Percentiles rank a stretch among this genome's conserved stretches.
Evolutionary conservation across 2,113 vertebrate genomes (phyloP).

Genomic region (Amphiprion percula): DNA sequence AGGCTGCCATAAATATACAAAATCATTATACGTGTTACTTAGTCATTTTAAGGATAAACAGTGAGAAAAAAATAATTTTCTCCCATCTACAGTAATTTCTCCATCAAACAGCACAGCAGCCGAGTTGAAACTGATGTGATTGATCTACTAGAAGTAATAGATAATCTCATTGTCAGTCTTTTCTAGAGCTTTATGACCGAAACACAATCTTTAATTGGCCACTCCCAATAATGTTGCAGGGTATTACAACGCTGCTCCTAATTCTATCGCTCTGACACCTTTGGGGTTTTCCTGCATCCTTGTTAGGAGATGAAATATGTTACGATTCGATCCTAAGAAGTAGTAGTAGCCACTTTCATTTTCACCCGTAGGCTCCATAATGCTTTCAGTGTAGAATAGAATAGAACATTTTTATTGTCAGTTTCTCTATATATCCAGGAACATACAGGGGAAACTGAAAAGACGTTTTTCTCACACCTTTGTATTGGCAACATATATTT

Average conservation of each 20-base stretch:
- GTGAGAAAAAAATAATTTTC: too few species aligned
- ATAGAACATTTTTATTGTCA: too few species aligned
- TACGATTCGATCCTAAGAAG: conserved; percentile 10
- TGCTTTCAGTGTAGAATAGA: neutral
- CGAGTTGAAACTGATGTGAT: neutral
- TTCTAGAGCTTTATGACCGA: neutral
- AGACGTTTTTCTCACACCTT: too few species aligned
- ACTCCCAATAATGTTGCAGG: conserved; percentile 23
- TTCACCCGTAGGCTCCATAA: conserved; percentile 6
- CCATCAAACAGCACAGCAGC: neutral
- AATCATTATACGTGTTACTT: too few species aligned
- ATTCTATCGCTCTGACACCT: conserved; percentile 38
- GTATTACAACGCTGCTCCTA: conserved; percentile 28
- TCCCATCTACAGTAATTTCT: neutral
- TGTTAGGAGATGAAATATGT: conserved; percentile 29
- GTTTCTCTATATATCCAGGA: too few species aligned
- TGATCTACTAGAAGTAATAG: conserved; percentile 5
- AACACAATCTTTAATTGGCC: conserved; percentile 39
- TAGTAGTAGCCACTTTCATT: conserved; percentile 2
- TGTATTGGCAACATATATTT: too few species aligned
- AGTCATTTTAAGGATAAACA: too few species aligned
- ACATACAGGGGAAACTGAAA: too few species aligned
- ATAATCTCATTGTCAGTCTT: conserved; percentile 4
- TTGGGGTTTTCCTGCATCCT: conserved; percentile 13
- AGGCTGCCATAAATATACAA: too few species aligned